phyloP scores from a whole-genome alignment of 2,888 invertebrate species.

The Stenoptilia bipunctidactyla region DNA sequence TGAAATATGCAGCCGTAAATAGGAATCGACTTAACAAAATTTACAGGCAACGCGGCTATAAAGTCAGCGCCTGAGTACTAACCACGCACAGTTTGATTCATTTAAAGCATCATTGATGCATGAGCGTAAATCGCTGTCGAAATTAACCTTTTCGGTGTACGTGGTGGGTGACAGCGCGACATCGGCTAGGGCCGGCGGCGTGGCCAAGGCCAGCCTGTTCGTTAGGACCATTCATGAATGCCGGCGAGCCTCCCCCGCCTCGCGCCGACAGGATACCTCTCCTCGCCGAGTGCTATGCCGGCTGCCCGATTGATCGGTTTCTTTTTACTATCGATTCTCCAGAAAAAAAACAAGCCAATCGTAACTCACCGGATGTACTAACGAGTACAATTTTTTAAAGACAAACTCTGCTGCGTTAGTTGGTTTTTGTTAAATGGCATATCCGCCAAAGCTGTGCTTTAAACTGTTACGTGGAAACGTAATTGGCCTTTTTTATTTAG shows the following conservation, averaged over 20 bases:
- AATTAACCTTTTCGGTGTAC: too few relatives aligned
- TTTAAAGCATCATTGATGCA: too few relatives aligned
- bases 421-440: conserved; percentile 43
- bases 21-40: too few relatives aligned
- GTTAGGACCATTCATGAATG: conserved; percentile 68
- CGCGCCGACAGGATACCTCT: conserved; percentile 56
- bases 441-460: background rate
- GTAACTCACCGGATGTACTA: conserved; percentile 68
- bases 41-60: too few relatives aligned
- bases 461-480: too few relatives aligned
- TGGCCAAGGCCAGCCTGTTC: conserved; percentile 64
- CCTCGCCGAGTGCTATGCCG: conserved; percentile 45
- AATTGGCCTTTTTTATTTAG: too few relatives aligned
- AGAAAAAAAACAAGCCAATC: conserved; percentile 53
- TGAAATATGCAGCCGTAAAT: too few relatives aligned
- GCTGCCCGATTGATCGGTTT: conserved; percentile 52
- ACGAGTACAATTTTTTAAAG: conserved; percentile 62
- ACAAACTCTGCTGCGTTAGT: conserved; percentile 37
- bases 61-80: too few relatives aligned
- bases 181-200: conserved; percentile 33
- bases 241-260: conserved; percentile 44
- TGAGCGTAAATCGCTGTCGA: too few relatives aligned
- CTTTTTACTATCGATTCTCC: conserved; percentile 41
- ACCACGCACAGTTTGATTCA: too few relatives aligned
- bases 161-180: conserved; percentile 19